phyloP scores from a whole-genome alignment of 2,113 vertebrate species.

The Heterotis niloticus region DNA sequence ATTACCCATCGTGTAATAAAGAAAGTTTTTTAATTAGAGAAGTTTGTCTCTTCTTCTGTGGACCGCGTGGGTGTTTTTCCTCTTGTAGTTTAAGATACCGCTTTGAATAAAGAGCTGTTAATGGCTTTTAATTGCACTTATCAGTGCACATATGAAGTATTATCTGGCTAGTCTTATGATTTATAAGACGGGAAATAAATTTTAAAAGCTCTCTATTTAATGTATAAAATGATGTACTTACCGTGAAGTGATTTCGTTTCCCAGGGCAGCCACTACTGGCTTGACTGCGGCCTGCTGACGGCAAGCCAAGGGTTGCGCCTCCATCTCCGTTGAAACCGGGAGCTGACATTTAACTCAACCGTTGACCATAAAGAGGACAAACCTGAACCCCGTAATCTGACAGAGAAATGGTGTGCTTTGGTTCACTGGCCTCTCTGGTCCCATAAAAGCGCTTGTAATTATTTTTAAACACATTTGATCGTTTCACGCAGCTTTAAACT shows the following conservation, averaged over 20 bases:
- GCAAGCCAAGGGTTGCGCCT: neutral
- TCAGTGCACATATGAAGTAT: constrained; percentile 51
- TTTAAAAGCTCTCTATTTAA: constrained; percentile 2
- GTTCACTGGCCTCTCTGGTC: neutral
- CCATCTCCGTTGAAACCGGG: neutral
- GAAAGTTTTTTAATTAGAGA: constrained; percentile 63
- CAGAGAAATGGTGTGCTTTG: neutral
- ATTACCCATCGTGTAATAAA: constrained; percentile 58
- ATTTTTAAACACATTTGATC: neutral
- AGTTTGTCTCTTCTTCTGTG: constrained; percentile 40
- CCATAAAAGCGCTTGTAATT: neutral
- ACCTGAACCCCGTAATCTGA: neutral
- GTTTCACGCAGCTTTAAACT: neutral
- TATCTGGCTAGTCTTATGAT: constrained; percentile 18
- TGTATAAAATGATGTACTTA: constrained; percentile 11
- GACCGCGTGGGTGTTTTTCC: constrained; percentile 26
- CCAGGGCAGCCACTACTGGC: neutral
- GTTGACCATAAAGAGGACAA: neutral
- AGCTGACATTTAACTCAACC: neutral
- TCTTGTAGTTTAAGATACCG: constrained; percentile 58
- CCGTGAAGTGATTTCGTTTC: neutral
- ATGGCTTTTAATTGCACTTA: constrained; percentile 61
- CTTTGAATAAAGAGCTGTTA: constrained; percentile 58
- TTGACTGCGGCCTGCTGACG: no score
- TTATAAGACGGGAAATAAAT: constrained; percentile 6